Evolutionary conservation across 2,888 invertebrate species (phyloP), one percentile per base, ranked within the genome.

Genomic region (Thymelicus sylvestris): DNA sequence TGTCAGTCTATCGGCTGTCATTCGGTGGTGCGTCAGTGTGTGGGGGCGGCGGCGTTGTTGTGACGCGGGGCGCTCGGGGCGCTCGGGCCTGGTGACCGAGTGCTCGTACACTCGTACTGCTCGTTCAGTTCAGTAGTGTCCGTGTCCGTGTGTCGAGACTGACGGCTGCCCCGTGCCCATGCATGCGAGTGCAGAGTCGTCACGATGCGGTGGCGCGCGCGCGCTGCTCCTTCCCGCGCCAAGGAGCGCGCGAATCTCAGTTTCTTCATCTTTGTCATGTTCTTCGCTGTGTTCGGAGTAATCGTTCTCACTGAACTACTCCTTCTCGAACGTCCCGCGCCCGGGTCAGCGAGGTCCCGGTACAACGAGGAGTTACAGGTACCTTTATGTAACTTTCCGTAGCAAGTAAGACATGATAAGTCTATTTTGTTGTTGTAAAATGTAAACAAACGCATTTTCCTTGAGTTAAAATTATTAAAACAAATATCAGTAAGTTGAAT

Each of bases 221-320:
- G 87, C 87, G 93, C 86, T 87, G 90, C 83, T 82, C 83, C 88
- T 85, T 91, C 87, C 88, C 95, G 94, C 86, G 95, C 93, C 88
- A 95, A 96, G 82, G 97, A 97, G 88, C 95, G 97, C 79, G 97
- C 97, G 78, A 97, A 97, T 87, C 96, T 97, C 95, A 97, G 97
- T 83, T 98, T 98, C 92, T 96, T 98, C 91, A 96, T 98, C 87
- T 97, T 98, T 76, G 95, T 98, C 79, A 97, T 97, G 94, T 98
- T 98, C 90, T 97, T 98, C 89, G 97, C 96, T 57, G 96, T 98
- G 72, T 98, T 98, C 86, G 97, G 97, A 62, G 95, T 97, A 80
- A 98, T 98, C 82, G 96, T 98, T 74, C 95, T 98, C 78, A 97
- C 98, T 74, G 98, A 98, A 92, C 96, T 98, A 80, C 95, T 97